These are phyloP conservation scores for Octopus sinensis DNA, from an alignment of 1,140 invertebrate species.

Conservation along the genomic window DNA sequence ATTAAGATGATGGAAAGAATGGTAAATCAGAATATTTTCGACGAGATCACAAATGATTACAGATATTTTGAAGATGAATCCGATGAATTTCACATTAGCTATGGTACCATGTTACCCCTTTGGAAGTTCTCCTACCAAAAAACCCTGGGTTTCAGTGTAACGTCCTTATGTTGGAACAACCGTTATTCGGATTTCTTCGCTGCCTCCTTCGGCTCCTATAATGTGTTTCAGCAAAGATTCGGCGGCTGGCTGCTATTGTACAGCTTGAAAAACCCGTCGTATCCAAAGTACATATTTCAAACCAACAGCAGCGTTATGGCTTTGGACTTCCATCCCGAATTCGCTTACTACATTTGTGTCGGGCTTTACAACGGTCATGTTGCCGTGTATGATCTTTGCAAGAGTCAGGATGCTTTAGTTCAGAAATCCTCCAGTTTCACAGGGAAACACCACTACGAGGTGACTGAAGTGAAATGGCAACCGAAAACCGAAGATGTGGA, in stretches of 20 bases:
- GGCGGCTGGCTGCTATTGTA: not conserved
- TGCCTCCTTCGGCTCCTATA: not conserved
- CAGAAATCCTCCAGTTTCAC: not conserved
- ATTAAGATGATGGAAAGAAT: not conserved
- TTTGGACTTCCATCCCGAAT: not conserved
- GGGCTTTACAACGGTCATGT: not conserved
- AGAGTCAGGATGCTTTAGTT: not conserved
- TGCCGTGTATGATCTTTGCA: not conserved
- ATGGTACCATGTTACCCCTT: not conserved
- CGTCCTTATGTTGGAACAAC: not conserved
- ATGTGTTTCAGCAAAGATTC: not conserved
- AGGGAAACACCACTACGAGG: not conserved
- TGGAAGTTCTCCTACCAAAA: not conserved
- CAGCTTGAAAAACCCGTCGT: not conserved
- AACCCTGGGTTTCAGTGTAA: not conserved
- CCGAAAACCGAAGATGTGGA: not conserved
- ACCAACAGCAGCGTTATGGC: not conserved
- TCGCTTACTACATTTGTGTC: not conserved
- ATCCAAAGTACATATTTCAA: not conserved
- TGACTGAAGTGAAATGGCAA: not conserved
- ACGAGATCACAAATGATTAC: not conserved
- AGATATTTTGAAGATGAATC: not conserved
- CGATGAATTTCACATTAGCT: not conserved
- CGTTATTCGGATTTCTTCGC: not conserved
- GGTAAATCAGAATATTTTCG: not conserved